Evolutionary conservation across 2,888 invertebrate genomes (phyloP).

Genomic region (Anarsia innoxiella): DNA sequence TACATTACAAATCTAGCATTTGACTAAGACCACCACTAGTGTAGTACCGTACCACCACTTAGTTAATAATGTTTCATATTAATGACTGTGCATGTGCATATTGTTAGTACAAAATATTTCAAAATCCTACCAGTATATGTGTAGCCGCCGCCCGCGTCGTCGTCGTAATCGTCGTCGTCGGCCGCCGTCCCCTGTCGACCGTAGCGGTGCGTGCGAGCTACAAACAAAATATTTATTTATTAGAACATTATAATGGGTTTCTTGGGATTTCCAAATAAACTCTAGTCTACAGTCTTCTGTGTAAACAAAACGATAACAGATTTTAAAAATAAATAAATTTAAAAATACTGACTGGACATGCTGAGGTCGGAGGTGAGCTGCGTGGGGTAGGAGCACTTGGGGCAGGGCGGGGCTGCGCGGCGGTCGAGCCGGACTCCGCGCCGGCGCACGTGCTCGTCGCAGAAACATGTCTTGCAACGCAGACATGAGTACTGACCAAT

Average conservation of each 20-base stretch:
- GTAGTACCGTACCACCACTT: neutral
- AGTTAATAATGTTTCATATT: neutral
- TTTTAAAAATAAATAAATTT: too few relatives aligned
- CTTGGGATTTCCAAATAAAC: neutral
- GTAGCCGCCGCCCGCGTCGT: conserved; percentile 50
- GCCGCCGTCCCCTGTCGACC: conserved; percentile 85
- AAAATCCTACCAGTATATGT: too few relatives aligned
- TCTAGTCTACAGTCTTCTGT: neutral
- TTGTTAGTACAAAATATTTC: too few relatives aligned
- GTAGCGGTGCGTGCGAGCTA: conserved; percentile 90
- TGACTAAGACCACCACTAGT: too few relatives aligned
- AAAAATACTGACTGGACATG: conserved; percentile 94
- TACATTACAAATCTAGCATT: too few relatives aligned
- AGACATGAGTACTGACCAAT: conserved; percentile 96
- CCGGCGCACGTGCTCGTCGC: conserved; percentile 95
- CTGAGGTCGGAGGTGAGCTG: conserved; percentile 94
- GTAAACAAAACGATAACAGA: too few relatives aligned
- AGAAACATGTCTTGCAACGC: conserved; percentile 96
- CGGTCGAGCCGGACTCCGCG: conserved; percentile 39
- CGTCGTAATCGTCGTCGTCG: conserved; percentile 80
- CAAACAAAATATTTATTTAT: conserved; percentile 13
- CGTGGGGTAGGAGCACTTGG: conserved; percentile 95
- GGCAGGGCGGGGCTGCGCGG: conserved; percentile 81
- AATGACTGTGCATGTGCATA: too few relatives aligned
- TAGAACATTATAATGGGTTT: too few relatives aligned